Percentiles rank a stretch among this genome's conserved stretches.
These are phyloP conservation scores for Myotis brandtii DNA, from an alignment of 2,113 vertebrate species.

Conservation along the genomic window DNA sequence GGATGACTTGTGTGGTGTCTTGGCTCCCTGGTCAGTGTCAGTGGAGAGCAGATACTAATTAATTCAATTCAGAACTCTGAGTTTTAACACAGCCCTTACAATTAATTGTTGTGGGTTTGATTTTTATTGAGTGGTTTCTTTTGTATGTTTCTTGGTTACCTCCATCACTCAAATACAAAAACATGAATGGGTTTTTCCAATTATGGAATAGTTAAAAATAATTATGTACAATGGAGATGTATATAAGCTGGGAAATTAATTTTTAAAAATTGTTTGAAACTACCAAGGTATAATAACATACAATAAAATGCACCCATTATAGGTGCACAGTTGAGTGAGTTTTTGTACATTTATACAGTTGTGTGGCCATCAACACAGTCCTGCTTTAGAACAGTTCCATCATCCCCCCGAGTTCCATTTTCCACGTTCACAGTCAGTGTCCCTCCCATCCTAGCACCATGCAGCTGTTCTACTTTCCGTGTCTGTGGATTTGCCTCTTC, in stretches of 20 bases:
- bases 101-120: background rate
- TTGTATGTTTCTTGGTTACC: background rate
- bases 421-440: background rate
- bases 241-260: background rate
- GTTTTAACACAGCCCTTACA: background rate
- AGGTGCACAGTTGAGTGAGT: background rate
- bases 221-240: background rate
- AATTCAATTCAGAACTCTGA: background rate
- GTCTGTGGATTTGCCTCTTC: background rate
- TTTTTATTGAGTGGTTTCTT: background rate
- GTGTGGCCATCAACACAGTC: background rate
- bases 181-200: background rate
- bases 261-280: background rate
- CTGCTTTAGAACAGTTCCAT: background rate
- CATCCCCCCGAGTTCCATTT: background rate
- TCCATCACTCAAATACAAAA: background rate
- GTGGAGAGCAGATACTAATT: background rate
- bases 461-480: background rate
- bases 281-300: background rate
- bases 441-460: background rate
- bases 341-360: background rate
- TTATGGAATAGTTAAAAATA: background rate
- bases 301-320: background rate
- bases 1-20: background rate
- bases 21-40: background rate